These are phyloP conservation scores for Xyrichtys novacula DNA, from an alignment of 2,797 vertebrate genomes.

Conservation along the genomic window DNA sequence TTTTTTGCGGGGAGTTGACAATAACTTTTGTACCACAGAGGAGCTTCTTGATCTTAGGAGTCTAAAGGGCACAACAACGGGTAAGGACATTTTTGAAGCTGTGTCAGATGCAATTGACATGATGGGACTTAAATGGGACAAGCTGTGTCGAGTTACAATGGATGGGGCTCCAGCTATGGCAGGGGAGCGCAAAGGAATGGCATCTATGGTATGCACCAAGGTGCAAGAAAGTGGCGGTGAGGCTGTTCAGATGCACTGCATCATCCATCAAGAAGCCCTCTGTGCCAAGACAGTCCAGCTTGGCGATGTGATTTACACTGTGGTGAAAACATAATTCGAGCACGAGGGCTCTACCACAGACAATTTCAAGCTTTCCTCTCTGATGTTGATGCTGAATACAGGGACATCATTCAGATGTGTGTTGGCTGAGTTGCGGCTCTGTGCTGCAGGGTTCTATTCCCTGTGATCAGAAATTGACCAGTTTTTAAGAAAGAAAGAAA, in stretches of 20 bases:
- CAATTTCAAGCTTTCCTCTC: conserved; percentile 42
- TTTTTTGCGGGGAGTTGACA: conserved; percentile 10
- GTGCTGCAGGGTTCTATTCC: too few species aligned
- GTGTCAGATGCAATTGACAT: conserved; percentile 12
- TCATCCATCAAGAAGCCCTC: conserved; percentile 11
- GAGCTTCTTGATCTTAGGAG: conserved; percentile 12
- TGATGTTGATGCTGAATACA: too few species aligned
- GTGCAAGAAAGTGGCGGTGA: too few species aligned
- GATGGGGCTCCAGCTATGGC: conserved; percentile 19
- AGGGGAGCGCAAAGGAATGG: too few species aligned
- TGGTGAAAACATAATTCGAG: conserved; percentile 37
- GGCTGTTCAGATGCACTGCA: conserved; percentile 26
- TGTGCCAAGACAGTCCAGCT: conserved; percentile 17
- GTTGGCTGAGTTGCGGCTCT: too few species aligned
- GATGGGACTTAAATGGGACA: conserved; percentile 10
- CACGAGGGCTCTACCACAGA: conserved; percentile 2
- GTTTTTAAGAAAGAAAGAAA: too few species aligned
- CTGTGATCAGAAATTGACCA: too few species aligned
- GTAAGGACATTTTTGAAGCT: conserved; percentile 16
- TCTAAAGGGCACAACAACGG: not conserved
- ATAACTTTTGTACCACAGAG: not conserved
- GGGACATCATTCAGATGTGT: too few species aligned
- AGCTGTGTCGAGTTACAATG: too few species aligned
- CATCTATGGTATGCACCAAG: too few species aligned
- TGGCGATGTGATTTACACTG: conserved; percentile 34